A percentile compares a stretch with the other conserved stretches of the same genome.
phyloP scores from a whole-genome alignment of 2,113 vertebrate species.

The Leuciscus idus region DNA sequence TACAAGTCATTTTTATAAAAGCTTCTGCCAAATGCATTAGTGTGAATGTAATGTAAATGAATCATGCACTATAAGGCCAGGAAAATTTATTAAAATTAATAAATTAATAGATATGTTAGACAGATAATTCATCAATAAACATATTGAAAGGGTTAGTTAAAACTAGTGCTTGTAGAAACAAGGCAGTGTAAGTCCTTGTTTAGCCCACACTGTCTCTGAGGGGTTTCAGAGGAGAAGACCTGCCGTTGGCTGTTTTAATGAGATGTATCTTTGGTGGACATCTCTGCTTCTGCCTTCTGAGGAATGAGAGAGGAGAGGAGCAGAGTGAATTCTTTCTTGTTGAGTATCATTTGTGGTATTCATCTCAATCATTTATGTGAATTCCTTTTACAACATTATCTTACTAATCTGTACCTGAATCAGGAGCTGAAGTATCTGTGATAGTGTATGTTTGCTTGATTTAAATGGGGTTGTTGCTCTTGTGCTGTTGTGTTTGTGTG shows the following conservation, averaged over 20 bases:
- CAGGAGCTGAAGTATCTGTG: background rate
- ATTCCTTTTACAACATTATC: background rate
- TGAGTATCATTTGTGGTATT: background rate
- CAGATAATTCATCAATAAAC: background rate
- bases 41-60: background rate
- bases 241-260: constrained; percentile 14
- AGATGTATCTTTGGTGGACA: constrained; percentile 34
- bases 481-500: background rate
- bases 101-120: background rate
- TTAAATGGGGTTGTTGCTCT: background rate
- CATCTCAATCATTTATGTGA: background rate
- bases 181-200: background rate
- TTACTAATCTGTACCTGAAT: constrained; percentile 9
- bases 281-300: background rate
- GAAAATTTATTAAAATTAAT: background rate
- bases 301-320: background rate
- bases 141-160: background rate
- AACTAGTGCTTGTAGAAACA: background rate
- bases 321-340: background rate
- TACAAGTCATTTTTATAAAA: background rate
- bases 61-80: background rate
- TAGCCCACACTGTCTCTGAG: background rate
- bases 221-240: background rate
- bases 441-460: background rate
- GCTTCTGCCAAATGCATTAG: background rate